phyloP scores from a whole-genome alignment of 2,888 invertebrate species.

The Pachymerium ferrugineum region DNA sequence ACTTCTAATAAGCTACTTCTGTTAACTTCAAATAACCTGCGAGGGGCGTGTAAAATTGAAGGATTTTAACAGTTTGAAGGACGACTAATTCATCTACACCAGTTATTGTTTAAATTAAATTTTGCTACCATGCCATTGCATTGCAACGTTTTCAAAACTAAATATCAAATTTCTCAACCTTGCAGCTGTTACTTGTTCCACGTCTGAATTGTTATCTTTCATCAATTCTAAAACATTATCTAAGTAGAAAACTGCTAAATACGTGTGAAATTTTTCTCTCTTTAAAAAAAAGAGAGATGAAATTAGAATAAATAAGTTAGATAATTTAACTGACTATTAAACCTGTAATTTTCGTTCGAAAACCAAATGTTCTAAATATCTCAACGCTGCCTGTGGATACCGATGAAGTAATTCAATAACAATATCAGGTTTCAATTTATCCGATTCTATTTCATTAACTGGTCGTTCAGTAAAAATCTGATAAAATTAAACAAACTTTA shows the following conservation, averaged over 20 bases:
- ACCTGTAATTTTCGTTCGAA: constrained; percentile 48
- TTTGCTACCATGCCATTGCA: too few species aligned
- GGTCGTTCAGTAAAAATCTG: constrained; percentile 49
- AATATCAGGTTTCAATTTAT: constrained; percentile 45
- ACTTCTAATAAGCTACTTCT: too few species aligned
- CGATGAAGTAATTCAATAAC: constrained; percentile 48
- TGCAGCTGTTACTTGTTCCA: constrained; percentile 27
- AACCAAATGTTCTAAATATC: constrained; percentile 49
- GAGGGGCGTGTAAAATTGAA: too few species aligned
- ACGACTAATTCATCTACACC: too few species aligned
- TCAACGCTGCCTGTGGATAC: constrained; percentile 47
- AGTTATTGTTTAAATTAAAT: too few species aligned
- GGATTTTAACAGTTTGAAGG: too few species aligned
- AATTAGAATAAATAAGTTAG: background rate
- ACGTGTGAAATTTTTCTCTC: constrained; percentile 53
- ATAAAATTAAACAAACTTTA: too few species aligned
- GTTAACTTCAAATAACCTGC: too few species aligned
- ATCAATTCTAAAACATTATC: constrained; percentile 44
- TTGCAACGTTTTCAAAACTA: too few species aligned
- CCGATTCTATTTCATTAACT: constrained; percentile 42
- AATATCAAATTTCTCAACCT: background rate
- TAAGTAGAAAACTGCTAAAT: constrained; percentile 51
- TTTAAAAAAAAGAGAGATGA: constrained; percentile 37
- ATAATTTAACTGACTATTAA: constrained; percentile 30
- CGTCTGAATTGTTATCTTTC: constrained; percentile 34